These are phyloP conservation scores for Enteromius afrohamiltoni DNA, from an alignment of 2,797 vertebrate species.

Conservation along the genomic window DNA sequence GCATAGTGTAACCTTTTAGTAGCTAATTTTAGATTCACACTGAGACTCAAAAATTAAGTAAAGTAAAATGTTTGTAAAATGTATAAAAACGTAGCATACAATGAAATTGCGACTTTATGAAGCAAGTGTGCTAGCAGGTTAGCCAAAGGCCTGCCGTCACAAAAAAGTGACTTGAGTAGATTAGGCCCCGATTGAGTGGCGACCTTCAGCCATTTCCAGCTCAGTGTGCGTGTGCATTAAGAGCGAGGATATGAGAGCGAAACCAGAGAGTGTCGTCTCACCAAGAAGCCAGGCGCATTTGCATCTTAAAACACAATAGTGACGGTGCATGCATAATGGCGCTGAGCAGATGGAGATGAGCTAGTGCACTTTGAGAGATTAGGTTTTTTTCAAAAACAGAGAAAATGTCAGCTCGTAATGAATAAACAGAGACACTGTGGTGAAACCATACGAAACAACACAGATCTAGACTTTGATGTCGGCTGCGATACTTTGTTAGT, in stretches of 20 bases:
- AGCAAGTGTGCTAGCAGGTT: neutral
- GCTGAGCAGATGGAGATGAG: conserved; percentile 57
- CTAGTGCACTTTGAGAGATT: conserved; percentile 1
- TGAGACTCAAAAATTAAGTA: neutral
- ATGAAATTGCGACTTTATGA: neutral
- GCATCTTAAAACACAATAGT: conserved; percentile 53
- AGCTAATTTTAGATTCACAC: neutral
- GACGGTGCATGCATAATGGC: conserved; percentile 47
- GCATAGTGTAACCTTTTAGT: neutral
- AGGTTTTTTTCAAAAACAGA: conserved; percentile 14
- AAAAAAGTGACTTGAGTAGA: conserved; percentile 3
- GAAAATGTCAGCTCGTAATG: conserved; percentile 30
- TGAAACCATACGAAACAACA: neutral
- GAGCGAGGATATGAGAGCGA: conserved; percentile 17
- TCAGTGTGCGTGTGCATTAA: conserved; percentile 40
- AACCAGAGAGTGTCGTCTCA: neutral
- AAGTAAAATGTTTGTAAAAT: no score
- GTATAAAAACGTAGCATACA: no score
- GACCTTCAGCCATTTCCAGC: conserved; percentile 16
- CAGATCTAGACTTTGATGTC: conserved; percentile 29
- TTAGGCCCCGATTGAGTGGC: neutral
- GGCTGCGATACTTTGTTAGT: neutral
- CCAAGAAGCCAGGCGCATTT: conserved; percentile 20
- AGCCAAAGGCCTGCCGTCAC: neutral
- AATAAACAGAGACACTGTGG: conserved; percentile 46